Base-by-base conservation (phyloP, 2,113 vertebrate genomes). In the Aphyosemion australe region DNA sequence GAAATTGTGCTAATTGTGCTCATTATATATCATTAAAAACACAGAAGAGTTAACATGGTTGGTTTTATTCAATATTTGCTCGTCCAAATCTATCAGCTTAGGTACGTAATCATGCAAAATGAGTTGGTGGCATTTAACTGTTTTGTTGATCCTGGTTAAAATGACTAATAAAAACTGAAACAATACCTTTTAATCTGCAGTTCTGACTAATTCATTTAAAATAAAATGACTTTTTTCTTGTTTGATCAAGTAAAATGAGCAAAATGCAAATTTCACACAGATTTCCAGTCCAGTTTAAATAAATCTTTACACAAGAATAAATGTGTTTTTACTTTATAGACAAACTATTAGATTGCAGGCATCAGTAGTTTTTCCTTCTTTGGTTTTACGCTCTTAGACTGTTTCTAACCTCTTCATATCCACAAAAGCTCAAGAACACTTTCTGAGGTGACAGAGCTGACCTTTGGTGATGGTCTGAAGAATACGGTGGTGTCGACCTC, bases 391-490 rank as follows among this genome's bases (percentile, higher is more conserved):
- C 12, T 13, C 41, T 4, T 42, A 42, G 34, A 37, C 34, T 37
- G 34, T 37, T 7, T 54, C 58, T 73, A 72, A 79, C 69, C 68
- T 55, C 8, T 46, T 58, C 16, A 49, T 74, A 63, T 80, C 61
- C 77, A 52, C 55, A 50, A 48, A 65, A 53, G 73, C 83, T 84
- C 4, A 37, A 73, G 76, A 80, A 51, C 61, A 69, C 55, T 58
- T 61, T 66, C 56, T 56, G 47, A 72, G 64, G 77, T 64, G 79
- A 79, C 78, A 56, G 48, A 48, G 14, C 48, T 85, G 83, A 85
- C 77, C 84, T 88, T 86, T 62, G 47, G 61, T 60, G 57, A 71
- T 51, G 72, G 63, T 66, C 45, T 66, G 60, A 67, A 71, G 61
- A 61, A 56, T 59, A 73, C 56, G 5, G 18, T 56, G 42, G 64